These are phyloP conservation scores for Pectinophora gossypiella DNA, from an alignment of 1,140 invertebrate genomes.

Conservation along the genomic window DNA sequence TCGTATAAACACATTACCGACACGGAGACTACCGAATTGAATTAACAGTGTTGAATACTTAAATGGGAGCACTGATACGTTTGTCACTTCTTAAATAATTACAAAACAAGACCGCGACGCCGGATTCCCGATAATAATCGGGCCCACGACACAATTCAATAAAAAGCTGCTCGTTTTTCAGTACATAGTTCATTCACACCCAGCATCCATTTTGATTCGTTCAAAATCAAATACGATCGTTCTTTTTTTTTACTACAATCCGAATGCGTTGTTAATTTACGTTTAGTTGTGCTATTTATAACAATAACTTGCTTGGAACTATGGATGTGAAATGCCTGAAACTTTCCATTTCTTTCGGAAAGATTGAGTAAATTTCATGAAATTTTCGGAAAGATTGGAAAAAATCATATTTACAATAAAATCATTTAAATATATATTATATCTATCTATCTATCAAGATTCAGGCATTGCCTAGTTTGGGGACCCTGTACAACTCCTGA, in stretches of 20 bases:
- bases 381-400: too few relatives aligned
- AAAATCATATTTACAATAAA: too few relatives aligned
- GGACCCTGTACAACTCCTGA: too few relatives aligned
- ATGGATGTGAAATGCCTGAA: too few relatives aligned
- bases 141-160: conserved; percentile 70
- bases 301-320: too few relatives aligned
- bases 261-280: conserved; percentile 47
- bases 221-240: conserved; percentile 74
- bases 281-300: conserved; percentile 29
- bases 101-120: conserved; percentile 56
- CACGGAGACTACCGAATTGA: conserved; percentile 56
- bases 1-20: conserved; percentile 71
- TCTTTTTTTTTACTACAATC: conserved; percentile 67
- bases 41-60: conserved; percentile 33
- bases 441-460: too few relatives aligned
- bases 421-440: too few relatives aligned
- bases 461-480: too few relatives aligned
- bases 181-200: conserved; percentile 76
- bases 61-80: conserved; percentile 36
- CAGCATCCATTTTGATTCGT: conserved; percentile 77
- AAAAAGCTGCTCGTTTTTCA: conserved; percentile 75
- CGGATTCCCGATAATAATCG: conserved; percentile 65
- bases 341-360: too few relatives aligned
- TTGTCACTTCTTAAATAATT: conserved; percentile 50
- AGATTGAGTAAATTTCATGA: too few relatives aligned